Base-by-base conservation (phyloP, 1,140 invertebrate genomes). In the Heliconius melpomene region DNA sequence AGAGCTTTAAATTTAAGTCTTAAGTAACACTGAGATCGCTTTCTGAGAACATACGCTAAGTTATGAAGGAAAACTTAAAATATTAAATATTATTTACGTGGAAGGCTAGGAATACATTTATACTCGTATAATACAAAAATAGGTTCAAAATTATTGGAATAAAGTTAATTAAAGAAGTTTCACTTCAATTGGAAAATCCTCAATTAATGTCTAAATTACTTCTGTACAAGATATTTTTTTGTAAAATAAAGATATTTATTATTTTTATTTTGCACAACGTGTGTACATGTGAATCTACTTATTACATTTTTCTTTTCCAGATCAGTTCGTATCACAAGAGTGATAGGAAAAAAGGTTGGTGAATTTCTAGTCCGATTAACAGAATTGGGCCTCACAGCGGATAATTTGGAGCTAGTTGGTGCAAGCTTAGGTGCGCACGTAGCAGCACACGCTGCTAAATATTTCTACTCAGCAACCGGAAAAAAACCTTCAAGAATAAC, bases 401-500 rank as follows among this genome's bases (percentile, higher is more conserved):
- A 91, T 20, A 86, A 90, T 36, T 72, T 94, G 9, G 92, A 94
- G 78, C 78, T 94, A 2, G 87, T 93, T 0, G 93, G 93, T 8
- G 74, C 88, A 3, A 93, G 91, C 50, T 81, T 94, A 0, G 93
- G 93, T 8, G 88, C 89, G 9, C 92, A 94, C 70, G 83, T 91
- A 8, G 82, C 82, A 0, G 72, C 84, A 0, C 85, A 87, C 20
- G 89, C 90, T 1, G 88, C 91, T 0, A 93, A 93, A 83, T 79
- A 93, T 52, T 91, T 87, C 82, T 87, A 87, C 38, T 60, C 84
- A 0, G 80, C 54, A 1, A 93, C 90, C 0, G 93, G 93, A 1
- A 86, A 83, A 26, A 93, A 92, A 80, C 89, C 96, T 83, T 90
- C 95, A 18, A 93, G 94, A 36, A 95, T 97, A 52, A 96, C 96